Conservation (phyloP, 2,113 vertebrate species). For the Xyrauchen texanus region DNA sequence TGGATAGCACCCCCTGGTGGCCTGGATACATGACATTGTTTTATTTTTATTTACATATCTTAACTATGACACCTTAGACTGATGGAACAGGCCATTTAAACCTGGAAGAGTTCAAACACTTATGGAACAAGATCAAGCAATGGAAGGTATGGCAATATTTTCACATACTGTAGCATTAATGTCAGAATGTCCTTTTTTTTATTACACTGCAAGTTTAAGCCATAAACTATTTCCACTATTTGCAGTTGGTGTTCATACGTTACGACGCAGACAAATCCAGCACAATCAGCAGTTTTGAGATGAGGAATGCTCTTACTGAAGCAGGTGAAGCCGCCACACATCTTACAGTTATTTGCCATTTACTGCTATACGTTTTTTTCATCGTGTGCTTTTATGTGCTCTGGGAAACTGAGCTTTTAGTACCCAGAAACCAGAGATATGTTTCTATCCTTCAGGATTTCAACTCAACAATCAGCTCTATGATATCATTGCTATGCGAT, state of each 20-base stretch:
- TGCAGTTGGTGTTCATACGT: constrained; percentile 86
- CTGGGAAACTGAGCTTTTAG: neutral
- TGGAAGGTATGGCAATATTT: constrained; percentile 84
- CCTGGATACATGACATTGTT: neutral
- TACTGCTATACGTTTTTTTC: too few relatives aligned
- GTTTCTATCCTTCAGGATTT: constrained; percentile 75
- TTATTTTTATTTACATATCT: neutral
- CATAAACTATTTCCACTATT: neutral
- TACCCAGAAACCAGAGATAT: neutral
- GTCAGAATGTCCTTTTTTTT: neutral
- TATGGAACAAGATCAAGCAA: constrained; percentile 95
- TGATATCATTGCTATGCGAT: constrained; percentile 95
- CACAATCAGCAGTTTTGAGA: constrained; percentile 94
- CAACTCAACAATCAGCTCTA: constrained; percentile 93
- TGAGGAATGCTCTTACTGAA: constrained; percentile 91
- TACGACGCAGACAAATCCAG: constrained; percentile 82
- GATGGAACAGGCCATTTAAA: constrained; percentile 93
- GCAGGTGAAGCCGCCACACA: constrained; percentile 77
- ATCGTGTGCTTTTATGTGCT: neutral
- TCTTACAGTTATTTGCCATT: too few relatives aligned
- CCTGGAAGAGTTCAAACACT: constrained; percentile 90
- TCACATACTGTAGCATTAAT: neutral
- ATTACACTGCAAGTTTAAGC: neutral
- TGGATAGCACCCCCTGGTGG: neutral
- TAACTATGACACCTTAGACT: constrained; percentile 75